Conservation (phyloP, 2,888 invertebrate species). For the Sympetrum striolatum region DNA sequence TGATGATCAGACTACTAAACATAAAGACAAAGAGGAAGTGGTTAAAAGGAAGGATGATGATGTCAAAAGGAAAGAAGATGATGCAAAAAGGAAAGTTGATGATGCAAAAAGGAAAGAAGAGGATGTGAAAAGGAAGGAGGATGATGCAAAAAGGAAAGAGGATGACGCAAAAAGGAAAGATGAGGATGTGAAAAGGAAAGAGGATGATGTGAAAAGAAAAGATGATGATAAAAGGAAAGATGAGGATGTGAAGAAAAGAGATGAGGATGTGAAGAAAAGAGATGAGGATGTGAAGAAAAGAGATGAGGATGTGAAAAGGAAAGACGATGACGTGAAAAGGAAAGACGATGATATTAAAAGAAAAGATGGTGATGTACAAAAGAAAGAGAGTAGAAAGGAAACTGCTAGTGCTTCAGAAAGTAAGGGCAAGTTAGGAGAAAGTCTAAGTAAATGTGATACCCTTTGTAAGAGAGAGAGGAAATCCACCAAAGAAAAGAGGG, state of each 20-base stretch:
- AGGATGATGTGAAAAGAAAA: background rate
- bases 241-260: conserved; percentile 31
- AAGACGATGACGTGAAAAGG: background rate
- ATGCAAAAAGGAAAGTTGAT: background rate
- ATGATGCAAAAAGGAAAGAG: conserved; percentile 30
- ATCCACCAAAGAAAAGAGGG: conserved; percentile 19
- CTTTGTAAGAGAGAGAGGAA: conserved; percentile 3
- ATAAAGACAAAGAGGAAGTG: conserved; percentile 21
- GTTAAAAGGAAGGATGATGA: conserved; percentile 5
- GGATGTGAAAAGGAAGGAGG: conserved; percentile 7
- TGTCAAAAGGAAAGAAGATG: background rate
- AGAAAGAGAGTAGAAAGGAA: conserved; percentile 1
- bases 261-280: background rate
- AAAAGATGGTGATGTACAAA: background rate
- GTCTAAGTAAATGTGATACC: background rate
- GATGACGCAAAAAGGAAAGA: background rate
- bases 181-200: background rate
- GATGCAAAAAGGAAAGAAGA: background rate
- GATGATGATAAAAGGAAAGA: conserved; percentile 34
- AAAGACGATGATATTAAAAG: background rate
- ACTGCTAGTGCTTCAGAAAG: background rate
- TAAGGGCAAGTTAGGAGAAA: background rate
- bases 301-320: background rate
- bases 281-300: background rate
- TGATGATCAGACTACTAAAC: conserved; percentile 46